Evolutionary conservation across 2,888 invertebrate genomes (phyloP).

Genomic region (Papilio demoleus): DNA sequence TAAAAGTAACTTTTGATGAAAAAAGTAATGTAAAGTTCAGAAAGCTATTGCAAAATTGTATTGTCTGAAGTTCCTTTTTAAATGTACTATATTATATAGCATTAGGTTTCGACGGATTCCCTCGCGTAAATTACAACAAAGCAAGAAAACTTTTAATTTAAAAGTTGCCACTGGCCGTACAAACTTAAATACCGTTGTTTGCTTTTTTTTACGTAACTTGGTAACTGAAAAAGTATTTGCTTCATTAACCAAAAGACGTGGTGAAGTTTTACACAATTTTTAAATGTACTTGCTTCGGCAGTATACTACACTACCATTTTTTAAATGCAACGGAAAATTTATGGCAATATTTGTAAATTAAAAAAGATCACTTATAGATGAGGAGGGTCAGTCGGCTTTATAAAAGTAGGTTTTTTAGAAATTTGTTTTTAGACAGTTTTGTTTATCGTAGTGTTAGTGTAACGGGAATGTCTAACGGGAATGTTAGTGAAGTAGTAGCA

Average conservation of each 20-base stretch:
- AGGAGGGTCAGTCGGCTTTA: too few relatives aligned
- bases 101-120: background rate
- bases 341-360: too few relatives aligned
- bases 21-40: conserved; percentile 7
- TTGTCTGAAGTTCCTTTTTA: conserved; percentile 5
- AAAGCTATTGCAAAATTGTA: conserved; percentile 13
- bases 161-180: conserved; percentile 32
- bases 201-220: conserved; percentile 30
- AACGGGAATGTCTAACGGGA: too few relatives aligned
- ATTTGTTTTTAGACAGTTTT: too few relatives aligned
- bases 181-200: conserved; percentile 35
- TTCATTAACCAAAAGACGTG: conserved; percentile 34
- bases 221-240: conserved; percentile 25
- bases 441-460: too few relatives aligned
- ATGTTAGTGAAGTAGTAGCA: too few relatives aligned
- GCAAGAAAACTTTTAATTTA: conserved; percentile 34
- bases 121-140: conserved; percentile 5
- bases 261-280: conserved; percentile 16
- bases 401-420: too few relatives aligned
- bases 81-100: background rate
- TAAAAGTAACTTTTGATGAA: background rate
- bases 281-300: too few relatives aligned
- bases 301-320: background rate
- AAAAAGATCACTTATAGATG: too few relatives aligned
- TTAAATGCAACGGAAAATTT: too few relatives aligned